Evolutionary conservation across 2,888 invertebrate genomes (phyloP), one percentile per base, ranked within the genome.

Genomic region (Andrena hattorfiana): DNA sequence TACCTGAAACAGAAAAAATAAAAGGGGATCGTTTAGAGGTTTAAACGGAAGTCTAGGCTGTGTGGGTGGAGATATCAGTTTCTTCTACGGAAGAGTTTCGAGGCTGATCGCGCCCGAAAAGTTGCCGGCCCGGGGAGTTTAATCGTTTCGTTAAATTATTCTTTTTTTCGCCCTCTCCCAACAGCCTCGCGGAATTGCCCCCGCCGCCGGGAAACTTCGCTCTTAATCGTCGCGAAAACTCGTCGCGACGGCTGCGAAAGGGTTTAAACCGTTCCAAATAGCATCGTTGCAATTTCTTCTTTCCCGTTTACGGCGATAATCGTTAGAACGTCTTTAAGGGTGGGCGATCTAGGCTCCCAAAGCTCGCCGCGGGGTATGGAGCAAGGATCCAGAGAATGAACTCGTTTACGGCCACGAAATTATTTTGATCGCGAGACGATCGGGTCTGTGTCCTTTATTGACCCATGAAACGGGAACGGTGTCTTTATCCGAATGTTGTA

Each of bases 131-230:
- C 74, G 35, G 42, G 42, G 64, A 85, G 82, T 89, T 89, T 89
- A 89, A 89, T 89, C 89, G 89, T 85, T 87, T 84, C 84, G 82
- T 72, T 87, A 85, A 81, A 86, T 89, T 87, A 86, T 85, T 87
- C 87, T 81, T 85, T 84, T 80, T 82, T 73, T 76, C 26, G 8
- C 54, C 5, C 4, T 26, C 20, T 28, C 0, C 13, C n/a, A 8
- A 20, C 23, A 28, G 28, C 20, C 23, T 51, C 35, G 42, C 69
- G 73, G 49, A 83, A 83, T 74, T 84, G 71, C 68, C 71, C 32
- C 35, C 16, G 51, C 16, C 16, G 6, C 20, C 71, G 54, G 71
- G 77, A 84, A 89, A 89, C 79, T 89, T 89, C 67, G 60, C 68
- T 73, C 86, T 86, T 89, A 89, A 89, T 89, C 89, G 87, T 75